Percentiles rank a stretch among this genome's conserved stretches.
Conservation (phyloP, 2,113 vertebrate genomes). For the Emydocephalus ijimae region DNA sequence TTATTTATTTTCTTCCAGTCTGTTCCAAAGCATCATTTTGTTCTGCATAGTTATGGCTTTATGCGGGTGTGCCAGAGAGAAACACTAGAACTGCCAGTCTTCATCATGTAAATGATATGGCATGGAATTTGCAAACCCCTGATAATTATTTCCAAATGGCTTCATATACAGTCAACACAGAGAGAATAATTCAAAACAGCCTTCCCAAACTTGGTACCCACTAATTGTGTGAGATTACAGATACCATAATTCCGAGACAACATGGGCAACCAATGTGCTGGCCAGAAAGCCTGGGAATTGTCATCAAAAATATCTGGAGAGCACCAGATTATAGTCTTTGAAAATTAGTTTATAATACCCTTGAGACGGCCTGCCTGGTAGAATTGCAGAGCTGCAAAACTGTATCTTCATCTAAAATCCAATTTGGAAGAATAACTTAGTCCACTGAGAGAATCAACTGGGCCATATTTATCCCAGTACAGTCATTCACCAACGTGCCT, state of each 20-base stretch:
- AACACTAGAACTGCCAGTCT: neutral
- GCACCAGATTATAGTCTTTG: neutral
- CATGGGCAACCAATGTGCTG: neutral
- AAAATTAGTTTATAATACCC: neutral
- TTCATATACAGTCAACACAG: neutral
- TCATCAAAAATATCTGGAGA: neutral
- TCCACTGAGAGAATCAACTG: neutral
- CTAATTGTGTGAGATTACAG: neutral
- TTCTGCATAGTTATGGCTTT: neutral
- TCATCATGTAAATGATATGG: neutral
- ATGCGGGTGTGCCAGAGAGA: neutral
- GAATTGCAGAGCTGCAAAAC: neutral
- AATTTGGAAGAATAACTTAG: neutral
- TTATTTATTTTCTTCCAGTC: neutral
- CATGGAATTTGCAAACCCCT: neutral
- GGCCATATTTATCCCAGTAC: neutral
- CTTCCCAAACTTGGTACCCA: neutral
- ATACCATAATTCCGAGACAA: neutral
- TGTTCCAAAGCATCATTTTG: neutral
- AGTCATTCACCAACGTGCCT: neutral
- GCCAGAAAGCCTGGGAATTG: neutral
- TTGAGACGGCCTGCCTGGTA: neutral
- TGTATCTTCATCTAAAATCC: neutral
- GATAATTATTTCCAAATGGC: neutral
- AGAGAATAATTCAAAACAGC: neutral